Conservation (phyloP, 1,140 invertebrate genomes). For the Drosophila busckii region DNA sequence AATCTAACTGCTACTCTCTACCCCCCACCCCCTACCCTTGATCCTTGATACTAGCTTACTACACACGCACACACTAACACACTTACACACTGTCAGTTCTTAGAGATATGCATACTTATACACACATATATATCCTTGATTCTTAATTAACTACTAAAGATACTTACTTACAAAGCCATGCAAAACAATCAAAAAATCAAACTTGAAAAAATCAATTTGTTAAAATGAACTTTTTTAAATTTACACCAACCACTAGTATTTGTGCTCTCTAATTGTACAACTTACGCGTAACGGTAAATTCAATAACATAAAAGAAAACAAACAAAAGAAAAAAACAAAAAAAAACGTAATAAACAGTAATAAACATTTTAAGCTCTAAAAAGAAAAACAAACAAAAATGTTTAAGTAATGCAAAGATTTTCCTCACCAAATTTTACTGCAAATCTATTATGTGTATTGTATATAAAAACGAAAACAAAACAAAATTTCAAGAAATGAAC, state of each 20-base stretch:
- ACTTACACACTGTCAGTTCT: slow-evolving; percentile 11
- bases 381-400: slow-evolving; percentile 49
- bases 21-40: background rate
- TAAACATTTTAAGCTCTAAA: slow-evolving; percentile 69
- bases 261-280: slow-evolving; percentile 75
- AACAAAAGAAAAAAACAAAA: background rate
- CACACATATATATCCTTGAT: slow-evolving; percentile 36
- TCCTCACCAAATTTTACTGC: slow-evolving; percentile 75
- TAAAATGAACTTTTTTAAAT: slow-evolving; percentile 57
- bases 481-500: slow-evolving; percentile 18
- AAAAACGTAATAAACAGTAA: too few species aligned
- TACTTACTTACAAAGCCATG: slow-evolving; percentile 42
- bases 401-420: slow-evolving; percentile 65
- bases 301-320: slow-evolving; percentile 44
- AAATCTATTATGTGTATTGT: slow-evolving; percentile 74
- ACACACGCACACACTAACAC: slow-evolving; percentile 13
- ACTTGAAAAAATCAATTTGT: slow-evolving; percentile 67
- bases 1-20: slow-evolving; percentile 11
- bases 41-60: slow-evolving; percentile 10
- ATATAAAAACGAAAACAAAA: slow-evolving; percentile 55
- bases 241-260: slow-evolving; percentile 70
- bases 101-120: slow-evolving; percentile 18
- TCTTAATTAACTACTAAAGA: slow-evolving; percentile 53
- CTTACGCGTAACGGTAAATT: slow-evolving; percentile 60
- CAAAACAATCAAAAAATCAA: slow-evolving; percentile 68